These are phyloP conservation scores for Xanthostigma xanthostigma DNA, from an alignment of 2,888 invertebrate species.

Conservation along the genomic window DNA sequence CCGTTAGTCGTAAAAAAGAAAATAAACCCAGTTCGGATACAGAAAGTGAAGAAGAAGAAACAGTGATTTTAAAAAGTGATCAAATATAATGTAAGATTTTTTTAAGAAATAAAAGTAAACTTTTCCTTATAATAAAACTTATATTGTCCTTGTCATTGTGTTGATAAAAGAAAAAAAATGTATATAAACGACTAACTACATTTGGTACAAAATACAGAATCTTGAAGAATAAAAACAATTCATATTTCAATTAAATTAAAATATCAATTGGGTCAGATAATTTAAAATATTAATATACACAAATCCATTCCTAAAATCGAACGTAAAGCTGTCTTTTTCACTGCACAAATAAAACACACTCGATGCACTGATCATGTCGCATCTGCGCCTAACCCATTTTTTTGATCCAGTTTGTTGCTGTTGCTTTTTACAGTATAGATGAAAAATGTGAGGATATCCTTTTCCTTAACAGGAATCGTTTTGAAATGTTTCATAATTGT, in stretches of 20 bases:
- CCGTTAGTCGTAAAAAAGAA: constrained; percentile 19
- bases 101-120: too few relatives aligned
- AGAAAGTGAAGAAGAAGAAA: constrained; percentile 27
- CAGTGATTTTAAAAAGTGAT: constrained; percentile 20
- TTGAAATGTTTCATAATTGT: constrained; percentile 90
- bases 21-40: constrained; percentile 11
- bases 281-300: neutral
- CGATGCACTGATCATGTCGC: constrained; percentile 26
- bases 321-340: constrained; percentile 2
- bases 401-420: constrained; percentile 73
- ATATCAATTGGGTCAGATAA: constrained; percentile 3
- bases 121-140: too few relatives aligned
- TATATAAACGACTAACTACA: too few relatives aligned
- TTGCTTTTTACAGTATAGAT: constrained; percentile 94
- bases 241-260: constrained; percentile 4
- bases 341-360: constrained; percentile 6
- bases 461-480: constrained; percentile 86
- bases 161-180: too few relatives aligned
- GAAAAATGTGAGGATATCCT: constrained; percentile 87
- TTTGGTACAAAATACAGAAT: neutral
- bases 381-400: constrained; percentile 58
- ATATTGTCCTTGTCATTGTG: too few relatives aligned
- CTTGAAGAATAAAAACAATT: constrained; percentile 2
- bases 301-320: too few relatives aligned
- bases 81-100: too few relatives aligned